Evolutionary conservation across 2,888 invertebrate genomes (phyloP).

Genomic region (Noctua janthina): DNA sequence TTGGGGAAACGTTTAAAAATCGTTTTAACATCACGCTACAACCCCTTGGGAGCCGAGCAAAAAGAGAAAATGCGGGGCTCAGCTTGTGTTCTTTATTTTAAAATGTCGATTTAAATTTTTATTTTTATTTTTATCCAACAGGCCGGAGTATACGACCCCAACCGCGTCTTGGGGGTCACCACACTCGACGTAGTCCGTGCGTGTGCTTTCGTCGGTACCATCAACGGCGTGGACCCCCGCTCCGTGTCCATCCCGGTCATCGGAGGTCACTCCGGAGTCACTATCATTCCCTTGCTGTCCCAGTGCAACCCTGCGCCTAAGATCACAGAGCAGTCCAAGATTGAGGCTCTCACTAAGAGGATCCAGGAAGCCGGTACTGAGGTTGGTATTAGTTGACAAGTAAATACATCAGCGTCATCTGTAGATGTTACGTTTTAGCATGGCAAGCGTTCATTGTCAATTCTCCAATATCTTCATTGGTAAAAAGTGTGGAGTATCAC

Average conservation of each 20-base stretch:
- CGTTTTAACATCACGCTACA: neutral
- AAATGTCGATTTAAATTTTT: too few relatives aligned
- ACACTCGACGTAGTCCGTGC: conserved; percentile 99
- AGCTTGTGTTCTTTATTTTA: neutral
- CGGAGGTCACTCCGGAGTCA: conserved; percentile 99
- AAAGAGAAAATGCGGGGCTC: neutral
- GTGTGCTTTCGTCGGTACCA: conserved; percentile 98
- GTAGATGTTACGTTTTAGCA: neutral
- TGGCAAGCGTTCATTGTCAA: neutral
- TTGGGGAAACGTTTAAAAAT: neutral
- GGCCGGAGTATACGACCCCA: conserved; percentile 97
- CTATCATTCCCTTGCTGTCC: conserved; percentile 98
- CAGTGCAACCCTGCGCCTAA: conserved; percentile 96
- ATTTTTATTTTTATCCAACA: too few relatives aligned
- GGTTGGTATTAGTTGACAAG: conserved; percentile 81
- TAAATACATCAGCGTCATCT: neutral
- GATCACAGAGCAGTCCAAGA: conserved; percentile 93
- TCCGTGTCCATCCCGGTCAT: conserved; percentile 97
- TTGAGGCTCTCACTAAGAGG: conserved; percentile 96
- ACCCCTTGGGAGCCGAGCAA: neutral
- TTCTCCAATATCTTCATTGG: neutral
- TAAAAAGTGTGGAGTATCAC: neutral
- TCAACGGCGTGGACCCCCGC: conserved; percentile 96
- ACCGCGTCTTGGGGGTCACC: conserved; percentile 98
- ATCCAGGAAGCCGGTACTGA: conserved; percentile 99